Conservation (phyloP, 1,140 invertebrate genomes). For the Lepidurus packardi region DNA sequence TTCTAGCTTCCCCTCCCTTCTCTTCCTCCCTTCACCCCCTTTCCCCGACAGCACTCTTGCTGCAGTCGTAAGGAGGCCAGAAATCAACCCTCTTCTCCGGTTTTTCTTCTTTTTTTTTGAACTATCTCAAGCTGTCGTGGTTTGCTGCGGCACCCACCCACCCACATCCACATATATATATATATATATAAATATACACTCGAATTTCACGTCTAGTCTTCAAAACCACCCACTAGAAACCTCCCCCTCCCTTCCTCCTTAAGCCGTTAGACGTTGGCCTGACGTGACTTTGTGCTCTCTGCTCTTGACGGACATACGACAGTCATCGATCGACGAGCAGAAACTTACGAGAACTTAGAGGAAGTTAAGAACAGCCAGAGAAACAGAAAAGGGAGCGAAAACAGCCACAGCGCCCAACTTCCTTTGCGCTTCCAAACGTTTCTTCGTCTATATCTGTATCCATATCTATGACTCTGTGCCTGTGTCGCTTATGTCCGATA, state of each 20-base stretch:
- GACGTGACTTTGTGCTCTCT: constrained; percentile 7
- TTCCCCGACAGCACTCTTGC: not conserved
- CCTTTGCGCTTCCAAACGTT: not conserved
- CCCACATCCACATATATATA: too few relatives aligned
- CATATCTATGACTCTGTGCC: not conserved
- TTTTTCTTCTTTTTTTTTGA: not conserved
- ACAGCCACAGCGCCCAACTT: not conserved
- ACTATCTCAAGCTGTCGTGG: not conserved
- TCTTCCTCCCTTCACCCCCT: constrained; percentile 23
- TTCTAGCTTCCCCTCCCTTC: not conserved
- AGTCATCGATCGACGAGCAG: constrained; percentile 29
- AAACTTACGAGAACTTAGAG: not conserved
- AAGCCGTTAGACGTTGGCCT: constrained; percentile 25
- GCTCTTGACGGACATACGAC: constrained; percentile 31
- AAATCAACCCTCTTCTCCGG: not conserved
- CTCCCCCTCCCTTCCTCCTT: constrained; percentile 15
- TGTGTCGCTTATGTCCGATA: not conserved
- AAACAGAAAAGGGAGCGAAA: constrained; percentile 1
- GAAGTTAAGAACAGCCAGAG: not conserved
- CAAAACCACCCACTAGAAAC: not conserved
- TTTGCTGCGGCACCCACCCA: not conserved
- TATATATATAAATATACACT: not conserved
- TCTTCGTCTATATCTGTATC: not conserved
- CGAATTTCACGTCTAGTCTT: constrained; percentile 19
- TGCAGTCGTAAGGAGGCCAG: not conserved